Evolutionary conservation across 2,888 invertebrate genomes (phyloP), one percentile per base, ranked within the genome.

Genomic region (Miltochrista miniata): DNA sequence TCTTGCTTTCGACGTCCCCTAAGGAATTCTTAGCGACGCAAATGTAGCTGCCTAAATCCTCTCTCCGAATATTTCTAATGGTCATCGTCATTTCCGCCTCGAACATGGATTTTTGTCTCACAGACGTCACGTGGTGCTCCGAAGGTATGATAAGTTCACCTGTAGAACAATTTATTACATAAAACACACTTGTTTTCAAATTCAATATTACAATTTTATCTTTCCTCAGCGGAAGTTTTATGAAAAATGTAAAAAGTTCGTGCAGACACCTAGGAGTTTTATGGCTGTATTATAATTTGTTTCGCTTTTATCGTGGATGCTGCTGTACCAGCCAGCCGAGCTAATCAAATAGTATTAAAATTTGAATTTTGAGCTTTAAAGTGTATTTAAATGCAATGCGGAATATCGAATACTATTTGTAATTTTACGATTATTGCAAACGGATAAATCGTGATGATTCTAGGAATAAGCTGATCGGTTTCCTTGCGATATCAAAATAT

Each of bases 11-110:
- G 42, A 96, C 96, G 73, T 97, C 97, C 4, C 97, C 97, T 3
- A 97, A 92, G 1, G 96, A 96, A 81, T 96, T 97, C 80, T 96
- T 96, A 13, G 97, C 97, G 39, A 96, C 96, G 81, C 97, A 98
- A 47, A 95, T 94, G 85, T 97, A 98, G 45, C 95, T 95, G 45
- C 97, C 97, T 40, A 96, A 94, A 76, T 97, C 97, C 54, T 94
- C 94, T 59, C 94, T 93, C 56, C 95, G 94, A 61, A 98, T 94
- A 75, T 95, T 95, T 67, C 95, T 93, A 64, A 98, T 96, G 46
- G 94, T 95, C 87, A 97, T 94, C 29, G 94, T 93, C 97, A 97
- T 97, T 76, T 94, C 94, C 0, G 96, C 95, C 83, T 97, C 96
- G 79, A 97, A 97, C 87, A 94, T 93, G 14, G 96, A 96, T 80